Base-by-base conservation (phyloP, 2,888 invertebrate genomes). In the Steinernema carpocapsae region DNA sequence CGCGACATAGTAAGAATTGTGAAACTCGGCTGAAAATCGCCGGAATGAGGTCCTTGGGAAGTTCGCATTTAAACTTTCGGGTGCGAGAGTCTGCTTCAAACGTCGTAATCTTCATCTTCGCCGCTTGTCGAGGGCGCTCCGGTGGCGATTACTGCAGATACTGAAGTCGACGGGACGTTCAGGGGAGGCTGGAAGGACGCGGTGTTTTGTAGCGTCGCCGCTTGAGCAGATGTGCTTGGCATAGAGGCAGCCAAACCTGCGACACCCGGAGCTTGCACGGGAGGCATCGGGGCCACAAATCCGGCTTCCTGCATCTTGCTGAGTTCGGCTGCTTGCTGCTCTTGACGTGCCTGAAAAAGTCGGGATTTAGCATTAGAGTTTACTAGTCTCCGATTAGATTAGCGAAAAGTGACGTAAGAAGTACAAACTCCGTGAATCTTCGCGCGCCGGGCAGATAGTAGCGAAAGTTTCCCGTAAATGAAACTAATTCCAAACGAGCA, bases 91-190 rank as follows among this genome's bases (percentile, higher is more conserved):
- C 37, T 37, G 37, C 37, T 26, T 56, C 56, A 64, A 29, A 64
- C 64, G 37, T 64, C 64, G 64, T 64, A 64, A 29, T 64, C 64
- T 64, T 64, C 64, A n/a, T 64, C 64, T 26, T 64, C 64, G 17
- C 6, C 64, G n/a, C 32, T 64, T n/a, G 64, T 19, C 12, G 64
- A 64, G 12, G 29, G 64, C 37, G 64, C 14, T 29, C 29, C 26
- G 29, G 32, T 26, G 17, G 24, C 52, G 19, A 26, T 1, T 1
- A 29, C 26, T 17, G 32, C 64, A 12, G 64, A 29, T 14, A 32
- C 32, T 1, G 64, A 64, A 14, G 64, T 32, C 14, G 64, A 64
- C 2, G 64, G 64, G 12, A n/a, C 32, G 32, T 10, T 17, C 17
- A 32, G 6, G 3, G 7, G 3, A 7, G 29, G 64, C 19, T 64